A percentile compares a stretch with the other conserved stretches of the same genome.
phyloP scores from a whole-genome alignment of 2,113 vertebrate species.

The Noturus placidus region DNA sequence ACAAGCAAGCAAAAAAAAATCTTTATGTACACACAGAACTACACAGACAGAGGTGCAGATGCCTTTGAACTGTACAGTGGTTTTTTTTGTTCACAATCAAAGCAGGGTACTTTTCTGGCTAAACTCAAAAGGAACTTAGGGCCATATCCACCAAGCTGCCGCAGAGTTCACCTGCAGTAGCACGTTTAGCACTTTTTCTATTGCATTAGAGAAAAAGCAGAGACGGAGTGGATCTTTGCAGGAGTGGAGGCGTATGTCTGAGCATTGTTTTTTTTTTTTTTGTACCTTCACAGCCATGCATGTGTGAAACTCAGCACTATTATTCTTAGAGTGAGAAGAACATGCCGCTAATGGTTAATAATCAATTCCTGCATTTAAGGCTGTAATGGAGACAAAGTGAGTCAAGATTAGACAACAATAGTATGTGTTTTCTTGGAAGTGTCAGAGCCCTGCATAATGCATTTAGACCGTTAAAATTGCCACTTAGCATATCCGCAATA shows the following conservation, averaged over 20 bases:
- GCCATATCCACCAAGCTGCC: conserved; percentile 70
- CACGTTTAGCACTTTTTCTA: conserved; percentile 65
- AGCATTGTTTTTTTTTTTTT: conserved; percentile 36
- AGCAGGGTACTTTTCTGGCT: conserved; percentile 76
- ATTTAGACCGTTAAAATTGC: conserved; percentile 11
- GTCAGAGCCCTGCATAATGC: background rate
- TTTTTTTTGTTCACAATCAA: conserved; percentile 69
- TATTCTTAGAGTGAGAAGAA: conserved; percentile 31
- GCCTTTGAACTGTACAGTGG: conserved; percentile 69
- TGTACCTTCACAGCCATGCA: conserved; percentile 52
- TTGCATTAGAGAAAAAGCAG: conserved; percentile 50
- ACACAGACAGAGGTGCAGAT: conserved; percentile 56
- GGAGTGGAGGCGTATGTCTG: conserved; percentile 45
- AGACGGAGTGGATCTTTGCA: conserved; percentile 42
- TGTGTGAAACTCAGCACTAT: conserved; percentile 49
- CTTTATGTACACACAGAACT: conserved; percentile 25
- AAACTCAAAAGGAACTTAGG: conserved; percentile 74
- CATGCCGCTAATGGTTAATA: conserved; percentile 23
- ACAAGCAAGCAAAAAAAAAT: conserved; percentile 51
- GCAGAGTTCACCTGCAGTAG: conserved; percentile 52
- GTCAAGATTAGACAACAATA: background rate
- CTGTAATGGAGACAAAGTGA: background rate
- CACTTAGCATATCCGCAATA: conserved; percentile 13
- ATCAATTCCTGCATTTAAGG: conserved; percentile 27
- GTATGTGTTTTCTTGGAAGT: background rate